These are phyloP conservation scores for Plectrocnemia conspersa DNA, from an alignment of 1,140 invertebrate species.

Conservation along the genomic window DNA sequence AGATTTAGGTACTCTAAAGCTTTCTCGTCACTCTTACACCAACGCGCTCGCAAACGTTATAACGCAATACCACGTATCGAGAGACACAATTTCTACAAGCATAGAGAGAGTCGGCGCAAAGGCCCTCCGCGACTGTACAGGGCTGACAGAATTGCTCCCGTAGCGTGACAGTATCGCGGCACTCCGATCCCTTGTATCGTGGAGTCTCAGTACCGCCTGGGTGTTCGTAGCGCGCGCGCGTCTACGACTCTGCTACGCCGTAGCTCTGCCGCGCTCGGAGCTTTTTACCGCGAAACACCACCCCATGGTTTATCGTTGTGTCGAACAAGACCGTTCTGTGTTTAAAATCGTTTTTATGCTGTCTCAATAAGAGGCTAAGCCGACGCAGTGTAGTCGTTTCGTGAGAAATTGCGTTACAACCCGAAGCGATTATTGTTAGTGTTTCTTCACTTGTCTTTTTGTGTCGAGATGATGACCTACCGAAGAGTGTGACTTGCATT, in stretches of 20 bases:
- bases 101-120: constrained; percentile 2
- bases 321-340: constrained; percentile 16
- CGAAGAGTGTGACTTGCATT: too few species aligned
- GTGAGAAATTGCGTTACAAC: constrained; percentile 20
- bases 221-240: constrained; percentile 18
- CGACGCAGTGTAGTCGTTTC: constrained; percentile 27
- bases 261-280: neutral
- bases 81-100: too few species aligned
- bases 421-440: too few species aligned
- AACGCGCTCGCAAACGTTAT: too few species aligned
- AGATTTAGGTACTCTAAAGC: too few species aligned
- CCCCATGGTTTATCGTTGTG: neutral
- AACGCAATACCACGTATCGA: too few species aligned
- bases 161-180: constrained; percentile 17
- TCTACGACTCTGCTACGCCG: constrained; percentile 1
- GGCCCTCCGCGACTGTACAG: neutral
- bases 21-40: too few species aligned
- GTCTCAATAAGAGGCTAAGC: constrained; percentile 17
- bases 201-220: constrained; percentile 26
- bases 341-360: constrained; percentile 22
- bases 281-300: neutral
- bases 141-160: neutral
- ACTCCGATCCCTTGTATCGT: constrained; percentile 11
- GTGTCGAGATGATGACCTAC: too few species aligned
- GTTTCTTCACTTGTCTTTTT: too few species aligned